Evolutionary conservation across 2,113 vertebrate genomes (phyloP), one percentile per base, ranked within the genome.

Genomic region (Apteryx mantelli): DNA sequence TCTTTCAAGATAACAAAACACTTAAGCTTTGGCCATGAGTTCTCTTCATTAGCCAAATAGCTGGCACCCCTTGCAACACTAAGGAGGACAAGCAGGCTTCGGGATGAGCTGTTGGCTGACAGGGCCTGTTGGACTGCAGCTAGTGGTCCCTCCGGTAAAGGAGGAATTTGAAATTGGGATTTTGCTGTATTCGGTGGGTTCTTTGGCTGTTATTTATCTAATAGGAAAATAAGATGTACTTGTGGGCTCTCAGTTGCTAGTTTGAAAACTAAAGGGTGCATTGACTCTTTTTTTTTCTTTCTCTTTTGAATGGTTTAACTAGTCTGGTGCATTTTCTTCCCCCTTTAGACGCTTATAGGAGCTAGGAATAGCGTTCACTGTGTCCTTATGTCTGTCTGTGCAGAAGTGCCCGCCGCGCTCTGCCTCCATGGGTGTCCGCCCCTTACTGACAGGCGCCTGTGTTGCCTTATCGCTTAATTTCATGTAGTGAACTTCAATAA

Each of bases 401-500:
- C 79, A 79, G 60, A 94, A 90, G 83, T 60, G 11, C 56, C 58
- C 25, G 69, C 93, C 82, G 75, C 66, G 95, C 70, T 96, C 82
- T 85, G 86, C 69, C 84, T 93, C 95, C 82, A 68, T 89, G 75
- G 40, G 48, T 86, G 75, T 78, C 48, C 25, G 60, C 42, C 91
- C 94, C 55, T 84, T 96, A 95, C 93, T 81, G 91, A 42, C 94
- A 94, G 84, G 93, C 82, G 56, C 44, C 95, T 97, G 74, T 96
- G 75, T 96, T 96, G 97, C 98, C 97, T 98, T 96, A 86, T 91
- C 93, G 98, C 98, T 97, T 98, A 96, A 91, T 82, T 95, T 98
- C 91, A 92, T 98, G 96, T 98, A 97, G 98, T 98, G 91, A 98
- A 94, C 89, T 89, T 95, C 84, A 98, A 98, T 98, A 98, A 98